These are phyloP conservation scores for Dolichotis patagonum DNA, from an alignment of 2,113 vertebrate genomes.

Conservation along the genomic window DNA sequence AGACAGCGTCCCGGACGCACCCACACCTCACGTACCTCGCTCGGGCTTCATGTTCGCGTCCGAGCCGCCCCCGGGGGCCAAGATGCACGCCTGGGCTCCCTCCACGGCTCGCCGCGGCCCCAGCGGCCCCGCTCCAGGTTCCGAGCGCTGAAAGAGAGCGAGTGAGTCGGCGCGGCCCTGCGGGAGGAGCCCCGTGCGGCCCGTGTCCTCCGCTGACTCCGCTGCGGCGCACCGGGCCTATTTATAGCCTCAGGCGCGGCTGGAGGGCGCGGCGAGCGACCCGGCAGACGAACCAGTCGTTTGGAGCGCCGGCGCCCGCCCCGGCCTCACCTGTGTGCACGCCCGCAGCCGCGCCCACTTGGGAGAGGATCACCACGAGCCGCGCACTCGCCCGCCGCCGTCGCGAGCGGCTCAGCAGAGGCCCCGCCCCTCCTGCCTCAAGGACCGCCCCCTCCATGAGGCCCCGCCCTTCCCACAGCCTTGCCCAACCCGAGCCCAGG, in stretches of 20 bases:
- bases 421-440: not conserved
- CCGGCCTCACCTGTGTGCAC: not conserved
- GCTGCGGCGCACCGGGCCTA: not conserved
- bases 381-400: not conserved
- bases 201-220: not conserved
- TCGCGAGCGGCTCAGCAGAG: conserved; percentile 65
- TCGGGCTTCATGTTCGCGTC: conserved; percentile 95
- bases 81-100: conserved; percentile 31
- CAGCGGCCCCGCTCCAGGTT: conserved; percentile 67
- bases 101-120: conserved; percentile 51
- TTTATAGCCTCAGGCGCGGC: not conserved
- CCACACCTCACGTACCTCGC: conserved; percentile 90
- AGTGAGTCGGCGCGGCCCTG: not conserved
- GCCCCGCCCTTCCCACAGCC: not conserved
- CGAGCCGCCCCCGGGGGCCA: conserved; percentile 65
- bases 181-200: not conserved
- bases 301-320: not conserved
- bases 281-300: not conserved
- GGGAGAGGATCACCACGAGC: not conserved
- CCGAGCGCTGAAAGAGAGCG: conserved; percentile 63
- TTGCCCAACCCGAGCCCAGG: not conserved
- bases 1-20: not conserved
- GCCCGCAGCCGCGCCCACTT: not conserved
- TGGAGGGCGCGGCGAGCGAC: not conserved
- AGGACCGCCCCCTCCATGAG: not conserved